Evolutionary conservation across 2,888 invertebrate genomes (phyloP), one percentile per base, ranked within the genome.

Genomic region (Geotrupes spiniger): DNA sequence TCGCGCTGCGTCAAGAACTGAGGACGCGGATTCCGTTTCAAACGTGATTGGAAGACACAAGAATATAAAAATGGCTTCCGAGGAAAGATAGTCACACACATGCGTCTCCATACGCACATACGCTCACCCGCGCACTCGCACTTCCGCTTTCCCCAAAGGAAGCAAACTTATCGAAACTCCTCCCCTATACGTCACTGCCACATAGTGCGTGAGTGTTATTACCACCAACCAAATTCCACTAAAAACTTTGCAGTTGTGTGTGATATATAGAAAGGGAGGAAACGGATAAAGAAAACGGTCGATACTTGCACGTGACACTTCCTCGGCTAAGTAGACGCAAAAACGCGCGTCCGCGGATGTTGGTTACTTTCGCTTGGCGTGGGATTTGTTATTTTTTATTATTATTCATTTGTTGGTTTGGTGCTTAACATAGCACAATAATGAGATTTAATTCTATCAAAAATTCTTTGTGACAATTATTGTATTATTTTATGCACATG

Each of bases 111-210:
- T 57, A 55, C 57, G 57, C 55, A 55, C 52, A 56, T 53, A 55
- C 43, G 54, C 46, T 51, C 38, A 46, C 31, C 36, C 53, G 53
- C 57, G 54, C 56, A 55, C 43, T 49, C 55, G 54, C 55, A 55
- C 53, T 58, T 58, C 57, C 57, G 53, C 33, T 52, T 54, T 38
- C 52, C 31, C 41, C 42, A 54, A 55, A 51, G 57, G 57, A 57
- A 57, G 53, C 53, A 52, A 55, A 57, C 49, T 53, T 53, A 53
- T 51, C 42, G 54, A 57, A 57, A 57, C 57, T 54, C 57, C 55
- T 53, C 56, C 57, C 57, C 52, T 28, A 40, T 43, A 54, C 54
- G 48, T 44, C 42, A 43, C 40, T 40, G 36, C 25, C 28, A 38
- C 40, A 28, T 38, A 46, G 42, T 46, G 50, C 50, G 46, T 50